Percentiles rank a stretch among this genome's conserved stretches.
Conservation (phyloP, 2,797 vertebrate species). For the Limosa lapponica region DNA sequence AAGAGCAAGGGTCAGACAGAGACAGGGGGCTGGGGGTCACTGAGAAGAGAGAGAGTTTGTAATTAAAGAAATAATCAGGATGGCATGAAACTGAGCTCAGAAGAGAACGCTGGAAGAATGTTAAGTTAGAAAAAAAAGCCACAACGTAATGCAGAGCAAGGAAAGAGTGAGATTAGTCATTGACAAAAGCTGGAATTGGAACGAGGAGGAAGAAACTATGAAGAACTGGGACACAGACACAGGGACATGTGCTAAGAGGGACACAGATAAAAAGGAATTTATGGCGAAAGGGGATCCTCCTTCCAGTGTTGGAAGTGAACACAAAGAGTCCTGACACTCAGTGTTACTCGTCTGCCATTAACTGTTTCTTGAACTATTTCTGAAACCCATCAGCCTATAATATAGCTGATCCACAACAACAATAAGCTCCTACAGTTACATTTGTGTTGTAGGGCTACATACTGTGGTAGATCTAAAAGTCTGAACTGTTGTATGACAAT, state of each 20-base stretch:
- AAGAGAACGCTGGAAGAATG: not conserved
- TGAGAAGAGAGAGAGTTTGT: not conserved
- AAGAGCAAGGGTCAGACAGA: not conserved
- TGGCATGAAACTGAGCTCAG: not conserved
- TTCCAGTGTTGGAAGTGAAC: not conserved
- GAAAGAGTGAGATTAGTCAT: not conserved
- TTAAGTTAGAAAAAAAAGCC: not conserved
- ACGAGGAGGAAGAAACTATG: not conserved
- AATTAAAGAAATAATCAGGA: not conserved
- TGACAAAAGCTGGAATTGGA: not conserved
- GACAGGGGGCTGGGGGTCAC: not conserved
- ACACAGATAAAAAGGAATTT: not conserved
- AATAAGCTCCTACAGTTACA: not conserved
- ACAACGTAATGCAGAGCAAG: not conserved
- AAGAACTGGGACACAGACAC: not conserved
- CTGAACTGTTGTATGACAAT: not conserved
- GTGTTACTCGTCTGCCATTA: not conserved
- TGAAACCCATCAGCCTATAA: not conserved
- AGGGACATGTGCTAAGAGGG: not conserved
- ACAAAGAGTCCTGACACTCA: not conserved
- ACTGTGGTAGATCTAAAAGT: not conserved
- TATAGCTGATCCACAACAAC: not conserved
- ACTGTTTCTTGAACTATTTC: not conserved
- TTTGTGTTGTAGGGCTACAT: not conserved
- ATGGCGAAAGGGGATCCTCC: not conserved